Conservation (phyloP, 2,888 invertebrate species). For the Boloria euphrosyne region DNA sequence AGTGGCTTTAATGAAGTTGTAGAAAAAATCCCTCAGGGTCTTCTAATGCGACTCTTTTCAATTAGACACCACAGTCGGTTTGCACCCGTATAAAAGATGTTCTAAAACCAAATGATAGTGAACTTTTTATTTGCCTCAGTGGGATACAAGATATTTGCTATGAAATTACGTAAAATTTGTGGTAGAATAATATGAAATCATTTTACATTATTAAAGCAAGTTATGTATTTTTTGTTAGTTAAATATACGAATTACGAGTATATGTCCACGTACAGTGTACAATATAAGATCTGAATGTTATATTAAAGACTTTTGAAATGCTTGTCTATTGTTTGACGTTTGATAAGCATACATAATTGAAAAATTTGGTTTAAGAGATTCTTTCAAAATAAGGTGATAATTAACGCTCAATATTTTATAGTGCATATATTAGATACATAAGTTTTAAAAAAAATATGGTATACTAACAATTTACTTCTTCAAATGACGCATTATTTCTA, state of each 20-base stretch:
- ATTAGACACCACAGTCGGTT: constrained; percentile 28
- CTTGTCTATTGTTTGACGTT: too few relatives aligned
- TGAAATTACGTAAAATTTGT: background rate
- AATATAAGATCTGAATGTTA: too few relatives aligned
- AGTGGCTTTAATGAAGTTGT: constrained; percentile 25
- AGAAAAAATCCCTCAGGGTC: constrained; percentile 17
- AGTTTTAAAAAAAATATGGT: too few relatives aligned
- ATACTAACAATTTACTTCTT: background rate
- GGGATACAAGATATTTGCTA: background rate
- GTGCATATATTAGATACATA: background rate
- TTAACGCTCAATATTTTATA: background rate
- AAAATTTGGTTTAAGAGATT: too few relatives aligned
- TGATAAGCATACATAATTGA: too few relatives aligned
- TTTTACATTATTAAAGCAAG: background rate
- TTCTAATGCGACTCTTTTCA: constrained; percentile 25
- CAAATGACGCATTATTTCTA: constrained; percentile 8
- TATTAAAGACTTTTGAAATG: too few relatives aligned
- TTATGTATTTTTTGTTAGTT: too few relatives aligned
- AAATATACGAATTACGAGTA: too few relatives aligned
- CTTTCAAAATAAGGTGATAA: background rate
- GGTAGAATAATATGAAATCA: background rate
- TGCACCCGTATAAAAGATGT: constrained; percentile 21
- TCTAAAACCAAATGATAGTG: constrained; percentile 10
- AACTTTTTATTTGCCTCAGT: constrained; percentile 12
- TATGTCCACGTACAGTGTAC: too few relatives aligned